Evolutionary conservation across 2,113 vertebrate genomes (phyloP).

Genomic region (Pygoscelis adeliae): DNA sequence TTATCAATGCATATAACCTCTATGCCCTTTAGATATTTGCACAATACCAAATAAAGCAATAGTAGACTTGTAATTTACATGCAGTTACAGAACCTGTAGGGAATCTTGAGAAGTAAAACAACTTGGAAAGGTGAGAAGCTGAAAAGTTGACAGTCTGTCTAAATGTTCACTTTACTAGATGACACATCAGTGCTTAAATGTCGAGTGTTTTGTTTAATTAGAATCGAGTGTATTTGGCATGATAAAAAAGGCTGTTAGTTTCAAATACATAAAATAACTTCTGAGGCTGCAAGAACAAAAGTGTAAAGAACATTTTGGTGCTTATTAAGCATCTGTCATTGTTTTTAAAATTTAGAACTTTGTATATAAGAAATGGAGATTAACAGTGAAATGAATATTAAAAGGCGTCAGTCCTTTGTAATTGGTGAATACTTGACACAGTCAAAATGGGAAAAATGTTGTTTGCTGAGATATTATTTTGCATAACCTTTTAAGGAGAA

Average conservation of each 20-base stretch:
- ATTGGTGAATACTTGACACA: background rate
- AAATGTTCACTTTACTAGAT: background rate
- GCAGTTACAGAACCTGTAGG: background rate
- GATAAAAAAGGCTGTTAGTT: background rate
- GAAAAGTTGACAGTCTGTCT: background rate
- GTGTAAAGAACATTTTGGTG: background rate
- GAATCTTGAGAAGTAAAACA: background rate
- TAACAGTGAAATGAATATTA: background rate
- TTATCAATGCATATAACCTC: background rate
- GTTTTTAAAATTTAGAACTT: background rate
- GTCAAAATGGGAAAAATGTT: background rate
- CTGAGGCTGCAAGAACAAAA: background rate
- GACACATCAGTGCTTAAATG: background rate
- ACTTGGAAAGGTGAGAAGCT: background rate
- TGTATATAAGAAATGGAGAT: background rate
- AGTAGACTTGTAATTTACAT: background rate
- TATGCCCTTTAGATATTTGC: background rate
- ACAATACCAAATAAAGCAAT: background rate
- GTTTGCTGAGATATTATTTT: background rate
- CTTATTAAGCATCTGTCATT: background rate
- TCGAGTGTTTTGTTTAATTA: constrained; percentile 1
- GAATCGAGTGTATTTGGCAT: background rate
- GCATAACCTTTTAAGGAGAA: background rate
- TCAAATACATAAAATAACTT: background rate
- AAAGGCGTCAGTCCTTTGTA: background rate